A percentile compares a stretch with the other conserved stretches of the same genome.
Conservation (phyloP, 1,140 invertebrate species). For the Panulirus ornatus region DNA sequence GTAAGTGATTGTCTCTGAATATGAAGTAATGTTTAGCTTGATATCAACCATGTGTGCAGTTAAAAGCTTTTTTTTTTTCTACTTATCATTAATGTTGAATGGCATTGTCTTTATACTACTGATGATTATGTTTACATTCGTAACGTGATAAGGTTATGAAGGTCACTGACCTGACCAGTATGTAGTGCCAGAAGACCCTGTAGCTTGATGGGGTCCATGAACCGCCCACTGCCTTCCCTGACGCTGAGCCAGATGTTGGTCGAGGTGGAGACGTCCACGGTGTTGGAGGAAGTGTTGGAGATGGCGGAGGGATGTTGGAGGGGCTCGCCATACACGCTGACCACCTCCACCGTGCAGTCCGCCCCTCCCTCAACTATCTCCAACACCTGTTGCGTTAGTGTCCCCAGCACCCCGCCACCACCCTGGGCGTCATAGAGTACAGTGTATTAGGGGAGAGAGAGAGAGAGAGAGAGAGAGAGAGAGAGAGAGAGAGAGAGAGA, state of each 20-base stretch:
- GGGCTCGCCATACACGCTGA: slow-evolving; percentile 15
- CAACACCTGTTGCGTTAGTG: neutral
- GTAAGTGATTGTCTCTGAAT: too few relatives aligned
- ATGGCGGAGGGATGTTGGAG: neutral
- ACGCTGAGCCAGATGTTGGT: slow-evolving; percentile 42
- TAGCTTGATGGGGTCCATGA: slow-evolving; percentile 3
- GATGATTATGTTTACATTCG: too few relatives aligned
- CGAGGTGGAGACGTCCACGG: neutral
- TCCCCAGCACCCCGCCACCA: slow-evolving; percentile 25
- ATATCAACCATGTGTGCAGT: too few relatives aligned
- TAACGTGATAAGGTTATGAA: too few relatives aligned
- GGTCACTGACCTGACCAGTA: neutral
- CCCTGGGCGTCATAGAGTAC: neutral
- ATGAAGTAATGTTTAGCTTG: too few relatives aligned
- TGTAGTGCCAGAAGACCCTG: slow-evolving; percentile 26
- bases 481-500: neutral
- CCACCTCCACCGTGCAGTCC: neutral
- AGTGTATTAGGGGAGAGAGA: neutral
- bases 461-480: neutral
- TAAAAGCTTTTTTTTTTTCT: too few relatives aligned
- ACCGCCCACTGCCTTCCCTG: neutral
- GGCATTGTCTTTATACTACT: too few relatives aligned
- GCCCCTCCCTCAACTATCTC: neutral
- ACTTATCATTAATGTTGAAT: too few relatives aligned
- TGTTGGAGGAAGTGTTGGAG: neutral